phyloP scores from a whole-genome alignment of 2,797 vertebrate genomes.

The Gadopsis marmoratus region DNA sequence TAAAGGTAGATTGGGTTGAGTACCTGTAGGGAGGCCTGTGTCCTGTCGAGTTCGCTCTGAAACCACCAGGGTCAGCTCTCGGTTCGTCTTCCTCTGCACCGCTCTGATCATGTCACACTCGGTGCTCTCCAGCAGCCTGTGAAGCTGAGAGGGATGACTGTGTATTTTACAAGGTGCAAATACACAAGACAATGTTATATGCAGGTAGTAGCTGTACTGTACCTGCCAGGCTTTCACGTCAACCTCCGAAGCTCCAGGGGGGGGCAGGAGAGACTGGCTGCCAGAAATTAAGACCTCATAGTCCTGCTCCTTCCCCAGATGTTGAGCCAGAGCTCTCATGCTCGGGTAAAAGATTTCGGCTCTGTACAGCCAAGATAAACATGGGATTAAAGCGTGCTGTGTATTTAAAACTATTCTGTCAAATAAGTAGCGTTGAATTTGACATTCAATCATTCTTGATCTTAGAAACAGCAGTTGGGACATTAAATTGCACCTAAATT shows the following conservation, averaged over 20 bases:
- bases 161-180: background rate
- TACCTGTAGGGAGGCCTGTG: slow-evolving; percentile 81
- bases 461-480: background rate
- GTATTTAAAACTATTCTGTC: background rate
- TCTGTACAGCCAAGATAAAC: slow-evolving; percentile 53
- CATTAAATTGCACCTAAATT: background rate
- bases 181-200: background rate
- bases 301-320: slow-evolving; percentile 75
- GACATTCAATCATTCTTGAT: background rate
- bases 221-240: slow-evolving; percentile 85
- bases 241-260: slow-evolving; percentile 81
- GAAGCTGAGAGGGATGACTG: slow-evolving; percentile 73
- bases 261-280: slow-evolving; percentile 74
- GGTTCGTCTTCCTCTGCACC: slow-evolving; percentile 80
- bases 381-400: background rate
- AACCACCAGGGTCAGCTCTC: slow-evolving; percentile 78
- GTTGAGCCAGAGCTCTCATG: slow-evolving; percentile 79
- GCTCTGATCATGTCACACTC: slow-evolving; percentile 86
- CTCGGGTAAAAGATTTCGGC: slow-evolving; percentile 80
- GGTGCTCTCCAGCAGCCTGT: slow-evolving; percentile 86
- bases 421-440: background rate
- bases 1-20: background rate
- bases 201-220: background rate
- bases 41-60: slow-evolving; percentile 82
- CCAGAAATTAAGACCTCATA: slow-evolving; percentile 75